These are phyloP conservation scores for Glomeris maerens DNA, from an alignment of 1,140 invertebrate species.

Conservation along the genomic window DNA sequence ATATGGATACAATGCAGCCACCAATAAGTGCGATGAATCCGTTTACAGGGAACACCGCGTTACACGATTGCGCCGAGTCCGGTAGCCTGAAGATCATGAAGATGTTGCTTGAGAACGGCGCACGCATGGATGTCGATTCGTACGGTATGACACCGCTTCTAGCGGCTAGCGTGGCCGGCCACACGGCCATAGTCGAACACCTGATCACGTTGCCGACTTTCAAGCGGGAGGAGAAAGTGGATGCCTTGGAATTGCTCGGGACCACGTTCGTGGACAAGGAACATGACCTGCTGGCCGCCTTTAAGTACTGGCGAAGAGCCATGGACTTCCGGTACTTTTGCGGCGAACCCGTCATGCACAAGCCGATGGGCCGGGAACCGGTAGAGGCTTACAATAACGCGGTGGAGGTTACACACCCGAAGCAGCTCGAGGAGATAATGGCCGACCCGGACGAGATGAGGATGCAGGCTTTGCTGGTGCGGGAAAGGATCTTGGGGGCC, in stretches of 20 bases:
- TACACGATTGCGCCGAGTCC: slow-evolving; percentile 91
- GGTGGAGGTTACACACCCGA: slow-evolving; percentile 58
- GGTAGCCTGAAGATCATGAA: slow-evolving; percentile 85
- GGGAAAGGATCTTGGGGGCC: slow-evolving; percentile 80
- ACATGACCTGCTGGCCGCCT: slow-evolving; percentile 76
- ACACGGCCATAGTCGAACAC: slow-evolving; percentile 83
- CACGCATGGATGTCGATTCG: slow-evolving; percentile 84
- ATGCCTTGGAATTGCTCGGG: slow-evolving; percentile 83
- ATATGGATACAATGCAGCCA: no score
- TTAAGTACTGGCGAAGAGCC: slow-evolving; percentile 74
- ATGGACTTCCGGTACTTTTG: slow-evolving; percentile 55
- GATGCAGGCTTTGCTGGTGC: slow-evolving; percentile 86
- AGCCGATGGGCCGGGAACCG: slow-evolving; percentile 47
- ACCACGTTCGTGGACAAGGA: slow-evolving; percentile 94
- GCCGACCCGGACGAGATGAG: slow-evolving; percentile 88
- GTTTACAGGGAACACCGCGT: slow-evolving; percentile 65
- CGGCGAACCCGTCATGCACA: slow-evolving; percentile 43
- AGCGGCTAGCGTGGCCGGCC: slow-evolving; percentile 72
- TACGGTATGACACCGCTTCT: slow-evolving; percentile 53
- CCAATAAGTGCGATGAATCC: slow-evolving; percentile 5
- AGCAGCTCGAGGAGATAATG: slow-evolving; percentile 68
- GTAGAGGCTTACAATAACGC: slow-evolving; percentile 78
- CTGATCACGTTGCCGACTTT: slow-evolving; percentile 50
- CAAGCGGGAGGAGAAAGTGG: slow-evolving; percentile 61
- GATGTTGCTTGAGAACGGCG: slow-evolving; percentile 68